Evolutionary conservation across 2,888 invertebrate species (phyloP).

Genomic region (Anthoptus insignis): DNA sequence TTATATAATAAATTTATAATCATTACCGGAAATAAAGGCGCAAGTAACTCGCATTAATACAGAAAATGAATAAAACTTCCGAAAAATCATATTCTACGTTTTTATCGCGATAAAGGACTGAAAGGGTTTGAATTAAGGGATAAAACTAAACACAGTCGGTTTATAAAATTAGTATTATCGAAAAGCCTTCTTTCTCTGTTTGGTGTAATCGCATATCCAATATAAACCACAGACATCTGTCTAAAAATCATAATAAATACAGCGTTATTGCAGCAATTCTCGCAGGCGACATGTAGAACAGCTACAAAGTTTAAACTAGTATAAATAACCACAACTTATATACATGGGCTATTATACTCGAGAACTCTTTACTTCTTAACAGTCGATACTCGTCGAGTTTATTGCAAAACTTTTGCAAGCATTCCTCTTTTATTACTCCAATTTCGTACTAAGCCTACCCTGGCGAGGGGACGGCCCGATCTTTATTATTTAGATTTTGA

Average conservation of each 20-base stretch:
- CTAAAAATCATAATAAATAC: slow-evolving; percentile 31
- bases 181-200: too few species aligned
- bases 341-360: slow-evolving; percentile 61
- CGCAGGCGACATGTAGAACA: slow-evolving; percentile 38
- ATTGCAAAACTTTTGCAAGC: slow-evolving; percentile 85
- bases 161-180: too few species aligned
- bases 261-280: slow-evolving; percentile 32
- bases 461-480: slow-evolving; percentile 67
- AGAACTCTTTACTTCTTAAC: slow-evolving; percentile 85
- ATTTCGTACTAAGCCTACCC: slow-evolving; percentile 85
- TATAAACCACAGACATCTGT: too few species aligned
- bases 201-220: too few species aligned
- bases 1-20: too few species aligned
- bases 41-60: too few species aligned
- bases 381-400: slow-evolving; percentile 86
- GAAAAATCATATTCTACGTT: too few species aligned
- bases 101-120: too few species aligned
- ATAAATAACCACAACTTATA: slow-evolving; percentile 56
- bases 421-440: slow-evolving; percentile 87
- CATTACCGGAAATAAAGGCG: too few species aligned
- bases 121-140: too few species aligned
- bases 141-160: too few species aligned
- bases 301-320: slow-evolving; percentile 53
- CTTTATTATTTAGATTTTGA: slow-evolving; percentile 85
- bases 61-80: too few species aligned